Base-by-base conservation (phyloP, 2,888 invertebrate species). In the Candidula unifasciata region DNA sequence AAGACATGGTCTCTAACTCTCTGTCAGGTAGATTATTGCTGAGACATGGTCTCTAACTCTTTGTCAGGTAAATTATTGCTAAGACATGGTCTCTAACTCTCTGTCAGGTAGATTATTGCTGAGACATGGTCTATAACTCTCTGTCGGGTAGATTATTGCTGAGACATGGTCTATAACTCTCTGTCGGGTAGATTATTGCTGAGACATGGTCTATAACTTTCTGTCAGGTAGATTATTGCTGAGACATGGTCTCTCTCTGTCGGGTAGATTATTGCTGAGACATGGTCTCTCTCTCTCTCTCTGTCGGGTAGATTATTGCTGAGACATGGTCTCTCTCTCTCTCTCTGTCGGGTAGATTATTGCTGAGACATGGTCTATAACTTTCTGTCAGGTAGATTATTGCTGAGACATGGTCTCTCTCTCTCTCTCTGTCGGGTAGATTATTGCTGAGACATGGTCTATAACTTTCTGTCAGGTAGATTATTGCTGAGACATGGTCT, bases 331-430 rank as follows among this genome's bases (percentile, higher is more conserved):
- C n/a, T n/a, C n/a, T n/a, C n/a, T n/a, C n/a, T n/a, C n/a, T n/a
- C n/a, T n/a, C n/a, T n/a, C n/a, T n/a, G n/a, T n/a, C n/a, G n/a
- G 94, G 97, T 97, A 93, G 37, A 52, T 60, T 5, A n/a, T 60
- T 60, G 10, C 18, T 60, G 6, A 60, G n/a, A 24, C 21, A 60
- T 5, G n/a, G n/a, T n/a, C n/a, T n/a, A n/a, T n/a, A n/a, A n/a
- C n/a, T n/a, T n/a, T n/a, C n/a, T n/a, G n/a, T n/a, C n/a, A 97
- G 94, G 97, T 97, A 93, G 37, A 52, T 60, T 5, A n/a, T 60
- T 60, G 10, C 18, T 60, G 6, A 60, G n/a, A 24, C 21, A 60
- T 5, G n/a, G n/a, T n/a, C n/a, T n/a, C n/a, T n/a, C n/a, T n/a
- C n/a, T n/a, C n/a, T n/a, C n/a, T n/a, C n/a, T n/a, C n/a, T n/a